Evolutionary conservation across 1,140 invertebrate species (phyloP), one percentile per base, ranked within the genome.

Genomic region (Drosophila trapezifrons): DNA sequence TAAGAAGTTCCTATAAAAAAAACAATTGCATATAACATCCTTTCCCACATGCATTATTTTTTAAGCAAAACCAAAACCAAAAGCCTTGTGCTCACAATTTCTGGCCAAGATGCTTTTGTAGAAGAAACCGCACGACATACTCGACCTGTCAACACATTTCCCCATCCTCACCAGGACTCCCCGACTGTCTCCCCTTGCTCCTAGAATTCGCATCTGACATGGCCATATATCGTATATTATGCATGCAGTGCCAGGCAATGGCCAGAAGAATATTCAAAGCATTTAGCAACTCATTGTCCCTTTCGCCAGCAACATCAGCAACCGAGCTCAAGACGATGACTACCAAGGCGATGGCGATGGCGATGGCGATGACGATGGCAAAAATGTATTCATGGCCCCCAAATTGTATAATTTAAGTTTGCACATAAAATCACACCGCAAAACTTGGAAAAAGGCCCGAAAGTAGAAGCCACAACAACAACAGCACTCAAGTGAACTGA

Each of bases 341-440:
- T 42, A 57, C 70, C 32, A 35, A 12, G 43, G 45, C 43, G 40
- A 57, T 57, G 65, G 71, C 49, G 69, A 56, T 46, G 66, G 37
- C 25, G n/a, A n/a, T n/a, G n/a, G n/a, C n/a, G 40, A 57, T 57
- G 65, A 76, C 49, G 69, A 56, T 46, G 66, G 37, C 25, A 69
- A 78, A 85, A 85, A 85, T 85, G 74, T 87, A 89, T 89, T 89
- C 84, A 89, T 87, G 77, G 77, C 65, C 37, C 63, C 85, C 69
- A 71, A 89, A 80, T 89, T 89, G 80, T 89, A 89, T 89, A 89
- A 89, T 89, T 89, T 89, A 89, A 89, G 84, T 89, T 87, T 89
- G 70, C 77, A 89, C 84, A 89, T 89, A 89, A 89, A 89, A 89
- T 89, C 84, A 89, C 80, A 87, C 84, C 84, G 74, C 80, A 89